Evolutionary conservation across 2,888 invertebrate genomes (phyloP), one percentile per base, ranked within the genome.

Genomic region (Drosophila melanosoma): DNA sequence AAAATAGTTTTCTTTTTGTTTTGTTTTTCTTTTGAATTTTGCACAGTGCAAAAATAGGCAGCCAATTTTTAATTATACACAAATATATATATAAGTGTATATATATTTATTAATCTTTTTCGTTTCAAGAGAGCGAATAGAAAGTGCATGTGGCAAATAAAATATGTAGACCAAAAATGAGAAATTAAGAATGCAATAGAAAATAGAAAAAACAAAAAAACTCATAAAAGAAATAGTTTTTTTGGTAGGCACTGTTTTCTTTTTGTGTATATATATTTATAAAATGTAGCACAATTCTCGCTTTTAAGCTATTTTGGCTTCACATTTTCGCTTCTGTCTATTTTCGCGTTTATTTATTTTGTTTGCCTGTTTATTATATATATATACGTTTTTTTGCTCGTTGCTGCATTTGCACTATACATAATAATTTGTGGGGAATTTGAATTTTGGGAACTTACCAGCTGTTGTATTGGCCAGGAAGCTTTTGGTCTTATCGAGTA

Each of bases 401-500:
- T 76, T 82, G 80, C 86, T 81, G 82, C 91, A 87, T 85, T 86
- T 89, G 89, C 86, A 83, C 81, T 89, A 76, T 72, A 68, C 51
- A 70, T 67, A 64, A 38, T 56, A 60, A 17, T 52, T 23, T 54
- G 36, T 23, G 3, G 3, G 15, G 6, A 23, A 42, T 35, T 36
- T 15, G 35, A 20, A 8, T 15, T 42, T 48, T 2, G 8, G 12
- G 23, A 20, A 63, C 93, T 92, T 82, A 93, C 93, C 93, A 86
- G 92, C 92, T 88, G 93, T 92, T 84, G 93, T 92, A 80, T 92
- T 92, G 74, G 93, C 92, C 77, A 93, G 91, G 82, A 92, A 93
- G 82, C 92, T 91, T 88, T 92, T 93, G 74, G 93, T 93, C 87
- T 93, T 93, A 78, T 93, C 93, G 83, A 93, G 87, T 87, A 93